Conservation (phyloP, 1,140 invertebrate genomes). For the Brachionus manjavacas region DNA sequence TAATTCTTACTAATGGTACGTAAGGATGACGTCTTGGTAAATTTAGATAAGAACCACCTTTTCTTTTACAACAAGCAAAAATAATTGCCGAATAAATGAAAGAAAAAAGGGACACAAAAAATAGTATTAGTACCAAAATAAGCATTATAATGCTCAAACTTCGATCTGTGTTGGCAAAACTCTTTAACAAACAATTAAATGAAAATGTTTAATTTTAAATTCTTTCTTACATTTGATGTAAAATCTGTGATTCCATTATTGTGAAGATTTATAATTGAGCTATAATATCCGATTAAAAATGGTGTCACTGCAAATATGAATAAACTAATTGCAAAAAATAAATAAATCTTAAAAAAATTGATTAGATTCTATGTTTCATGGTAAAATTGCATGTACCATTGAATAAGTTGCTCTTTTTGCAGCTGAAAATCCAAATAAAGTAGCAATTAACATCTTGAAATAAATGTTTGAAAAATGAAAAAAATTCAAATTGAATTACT, state of each 20-base stretch:
- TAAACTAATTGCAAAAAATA: conserved; percentile 9
- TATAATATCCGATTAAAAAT: conserved; percentile 8
- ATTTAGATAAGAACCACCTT: neutral
- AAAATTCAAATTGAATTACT: neutral
- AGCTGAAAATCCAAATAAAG: neutral
- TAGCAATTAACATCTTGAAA: neutral
- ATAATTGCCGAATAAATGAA: neutral
- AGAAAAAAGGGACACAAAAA: neutral
- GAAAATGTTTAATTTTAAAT: neutral
- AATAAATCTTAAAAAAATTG: neutral
- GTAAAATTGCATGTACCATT: neutral
- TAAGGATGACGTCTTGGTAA: neutral
- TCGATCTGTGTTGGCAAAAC: neutral
- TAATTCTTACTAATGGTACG: neutral
- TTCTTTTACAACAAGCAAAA: neutral
- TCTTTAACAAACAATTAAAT: neutral
- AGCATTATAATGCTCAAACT: neutral
- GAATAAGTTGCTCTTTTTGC: conserved; percentile 9
- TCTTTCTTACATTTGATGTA: neutral
- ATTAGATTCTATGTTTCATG: neutral
- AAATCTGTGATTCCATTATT: neutral
- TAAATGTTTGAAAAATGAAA: neutral
- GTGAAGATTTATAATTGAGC: neutral
- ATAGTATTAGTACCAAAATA: neutral
- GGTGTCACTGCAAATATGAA: neutral